Conservation (phyloP, 1,140 invertebrate species). For the Drosophila bocki region DNA sequence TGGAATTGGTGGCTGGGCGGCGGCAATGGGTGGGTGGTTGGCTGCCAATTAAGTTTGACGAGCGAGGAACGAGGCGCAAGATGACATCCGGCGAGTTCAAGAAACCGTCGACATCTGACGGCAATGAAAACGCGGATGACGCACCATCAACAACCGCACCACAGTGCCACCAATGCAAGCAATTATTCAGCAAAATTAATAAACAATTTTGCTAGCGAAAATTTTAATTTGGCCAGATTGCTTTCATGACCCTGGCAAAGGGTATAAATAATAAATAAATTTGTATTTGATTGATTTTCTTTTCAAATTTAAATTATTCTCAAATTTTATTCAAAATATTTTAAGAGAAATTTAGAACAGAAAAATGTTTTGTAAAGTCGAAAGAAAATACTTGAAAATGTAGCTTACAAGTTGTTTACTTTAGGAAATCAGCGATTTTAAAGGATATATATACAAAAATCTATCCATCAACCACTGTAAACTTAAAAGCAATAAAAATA, state of each 20-base stretch:
- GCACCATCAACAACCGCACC: slow-evolving; percentile 35
- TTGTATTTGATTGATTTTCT: neutral
- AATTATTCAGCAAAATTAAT: slow-evolving; percentile 6
- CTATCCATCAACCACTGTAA: neutral
- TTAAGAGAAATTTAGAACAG: too few species aligned
- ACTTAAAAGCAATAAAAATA: slow-evolving; percentile 5
- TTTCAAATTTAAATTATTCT: neutral
- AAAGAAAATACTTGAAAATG: too few species aligned
- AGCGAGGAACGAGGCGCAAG: slow-evolving; percentile 42
- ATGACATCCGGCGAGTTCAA: slow-evolving; percentile 49
- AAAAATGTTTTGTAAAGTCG: too few species aligned
- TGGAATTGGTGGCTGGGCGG: slow-evolving; percentile 18
- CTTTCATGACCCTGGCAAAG: neutral
- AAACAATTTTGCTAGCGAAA: neutral
- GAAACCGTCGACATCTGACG: slow-evolving; percentile 36
- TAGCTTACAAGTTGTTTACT: too few species aligned
- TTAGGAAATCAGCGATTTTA: too few species aligned
- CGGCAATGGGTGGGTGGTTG: slow-evolving; percentile 18
- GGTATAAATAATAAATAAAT: neutral
- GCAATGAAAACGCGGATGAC: slow-evolving; percentile 32
- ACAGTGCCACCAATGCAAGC: slow-evolving; percentile 12
- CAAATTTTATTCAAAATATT: too few species aligned
- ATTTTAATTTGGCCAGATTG: slow-evolving; percentile 1
- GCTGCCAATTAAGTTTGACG: slow-evolving; percentile 58
- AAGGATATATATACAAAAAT: too few species aligned